Conservation (phyloP, 2,888 invertebrate genomes). For the Endomychus coccineus region DNA sequence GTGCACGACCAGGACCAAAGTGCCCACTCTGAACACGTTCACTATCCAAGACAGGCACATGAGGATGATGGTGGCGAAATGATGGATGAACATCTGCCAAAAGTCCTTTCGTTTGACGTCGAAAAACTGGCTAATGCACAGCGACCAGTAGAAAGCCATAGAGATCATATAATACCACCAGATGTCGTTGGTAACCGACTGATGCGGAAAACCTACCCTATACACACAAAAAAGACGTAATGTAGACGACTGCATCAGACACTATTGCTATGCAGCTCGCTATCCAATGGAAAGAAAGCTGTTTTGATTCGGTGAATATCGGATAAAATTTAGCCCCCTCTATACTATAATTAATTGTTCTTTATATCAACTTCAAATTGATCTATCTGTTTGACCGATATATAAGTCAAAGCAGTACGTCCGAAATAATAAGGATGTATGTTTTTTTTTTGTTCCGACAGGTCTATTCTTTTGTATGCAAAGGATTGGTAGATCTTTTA, state of each 20-base stretch:
- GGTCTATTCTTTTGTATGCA: too few relatives aligned
- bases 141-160: conserved; percentile 90
- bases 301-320: too few relatives aligned
- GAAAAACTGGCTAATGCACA: conserved; percentile 87
- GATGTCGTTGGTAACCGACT: conserved; percentile 71
- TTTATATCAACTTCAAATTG: too few relatives aligned
- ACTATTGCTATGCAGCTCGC: too few relatives aligned
- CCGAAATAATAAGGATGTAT: too few relatives aligned
- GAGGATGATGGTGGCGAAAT: conserved; percentile 84
- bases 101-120: conserved; percentile 92
- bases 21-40: conserved; percentile 87
- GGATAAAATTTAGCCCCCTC: too few relatives aligned
- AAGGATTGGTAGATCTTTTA: too few relatives aligned
- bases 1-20: conserved; percentile 78
- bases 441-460: too few relatives aligned
- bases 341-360: too few relatives aligned
- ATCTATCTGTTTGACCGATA: too few relatives aligned
- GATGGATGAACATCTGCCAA: conserved; percentile 98
- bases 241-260: not conserved
- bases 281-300: too few relatives aligned
- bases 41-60: conserved; percentile 92
- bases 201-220: conserved; percentile 48
- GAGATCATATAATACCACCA: conserved; percentile 99
- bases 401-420: too few relatives aligned
- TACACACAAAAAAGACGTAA: conserved; percentile 28